Base-by-base conservation (phyloP, 53 echinoderm and acorn worm genomes). In the Stichopus horrens region DNA sequence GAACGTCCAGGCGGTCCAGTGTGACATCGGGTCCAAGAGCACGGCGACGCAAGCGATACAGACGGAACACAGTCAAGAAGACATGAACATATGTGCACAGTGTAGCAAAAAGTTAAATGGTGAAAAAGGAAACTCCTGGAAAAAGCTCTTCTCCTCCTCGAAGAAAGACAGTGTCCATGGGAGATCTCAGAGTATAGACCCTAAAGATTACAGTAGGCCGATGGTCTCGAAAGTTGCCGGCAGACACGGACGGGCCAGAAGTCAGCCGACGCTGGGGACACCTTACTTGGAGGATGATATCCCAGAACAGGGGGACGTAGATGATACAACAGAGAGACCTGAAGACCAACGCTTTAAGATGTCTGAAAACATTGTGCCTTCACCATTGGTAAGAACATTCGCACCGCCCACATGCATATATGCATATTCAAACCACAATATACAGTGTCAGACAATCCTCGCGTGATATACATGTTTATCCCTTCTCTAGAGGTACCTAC, bases 1-100 rank as follows among this genome's bases (percentile, higher is more conserved):
- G 23, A 85, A 85, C 37, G 85, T 85, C 85, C 63, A 85, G 85
- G 23, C 85, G 11, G 65, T 65, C 63, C 85, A 85, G 52, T 85
- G 85, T 85, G 85, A 85, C 67, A 63, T 85, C 60, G 66, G 66
- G 53, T 8, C 11, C 8, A 85, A 63, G 8, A 16, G 7, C 7
- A 23, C 85, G 18, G 37, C 77, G 8, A 13, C 52, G 10, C 23
- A 67, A 21, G 66, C 37, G 5, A 66, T 85, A 14, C 85, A 85
- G 65, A 85, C 85, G 10, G 60, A 83, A 57, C 5, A 6, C 6
- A 4, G 18, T 16, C 63, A 59, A 52, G 85, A 67, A 10, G 66
- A 66, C 13, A 23, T 85, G 11, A 59, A 22, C 0, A 4, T 85
- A 7, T 85, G 85, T 52, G 37, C 52, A 66, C 85, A 85, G n/a